Evolutionary conservation across 2,888 invertebrate genomes (phyloP), one percentile per base, ranked within the genome.

Genomic region (Hybos culiciformis): DNA sequence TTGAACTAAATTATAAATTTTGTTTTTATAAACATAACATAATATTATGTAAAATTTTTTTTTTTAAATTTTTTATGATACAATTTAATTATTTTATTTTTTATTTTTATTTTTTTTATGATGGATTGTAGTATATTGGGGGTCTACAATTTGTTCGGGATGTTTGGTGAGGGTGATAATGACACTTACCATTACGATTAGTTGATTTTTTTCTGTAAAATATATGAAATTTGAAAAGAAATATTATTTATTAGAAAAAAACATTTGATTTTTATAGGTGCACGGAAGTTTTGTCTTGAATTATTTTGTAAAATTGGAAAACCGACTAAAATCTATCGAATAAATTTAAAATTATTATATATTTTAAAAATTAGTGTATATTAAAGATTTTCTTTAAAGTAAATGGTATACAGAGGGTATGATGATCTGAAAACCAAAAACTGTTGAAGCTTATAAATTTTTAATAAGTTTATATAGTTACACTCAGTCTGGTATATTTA

Each of bases 161-260:
- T 29, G 38, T 31, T 21, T 37, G 26, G 15, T 33, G 17, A 14
- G 51, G 53, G 48, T 53, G 54, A 47, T 53, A 52, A 40, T 51
- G 52, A 54, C 56, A 62, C 64, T 63, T 57, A 64, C 64, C 64
- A 53, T 65, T 65, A 48, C 66, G 60, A 51, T 63, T 63, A 43
- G 64, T 57, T 45, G 64, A 57, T 54, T 64, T 64, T 56, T 64
- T 65, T 58, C 64, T 59, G 51, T 9, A 55, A 26, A 26, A 26
- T 18, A 26, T 2, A 41, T n/a, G 11, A 24, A 39, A 34, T n/a
- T 15, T 14, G 14, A 36, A 29, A 42, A 24, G 17, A 42, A 42
- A 11, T 9, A 42, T 17, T 11, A 36, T 37, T 11, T 37, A 43
- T 31, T 43, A 9, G 7, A 40, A 24, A 17, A 26, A 31, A 24